These are phyloP conservation scores for Tursiops truncatus DNA, from an alignment of 2,113 vertebrate species.

Conservation along the genomic window DNA sequence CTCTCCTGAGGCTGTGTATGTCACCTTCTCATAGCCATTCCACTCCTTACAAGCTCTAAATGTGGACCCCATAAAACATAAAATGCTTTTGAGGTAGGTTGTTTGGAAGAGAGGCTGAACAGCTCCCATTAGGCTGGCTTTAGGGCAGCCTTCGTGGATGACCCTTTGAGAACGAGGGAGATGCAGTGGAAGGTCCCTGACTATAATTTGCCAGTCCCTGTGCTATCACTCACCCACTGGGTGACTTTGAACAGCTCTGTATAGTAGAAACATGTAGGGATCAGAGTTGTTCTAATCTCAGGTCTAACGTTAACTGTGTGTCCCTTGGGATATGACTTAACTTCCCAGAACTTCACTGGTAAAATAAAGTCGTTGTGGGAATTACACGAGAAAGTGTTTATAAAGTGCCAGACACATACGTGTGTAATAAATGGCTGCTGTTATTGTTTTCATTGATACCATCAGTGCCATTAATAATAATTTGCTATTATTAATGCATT, in stretches of 20 bases:
- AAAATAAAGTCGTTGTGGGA: neutral
- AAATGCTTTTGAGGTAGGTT: neutral
- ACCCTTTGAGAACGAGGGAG: neutral
- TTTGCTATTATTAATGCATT: neutral
- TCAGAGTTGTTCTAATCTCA: neutral
- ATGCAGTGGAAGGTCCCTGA: neutral
- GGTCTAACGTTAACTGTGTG: neutral
- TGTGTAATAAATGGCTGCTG: neutral
- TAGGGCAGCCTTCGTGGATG: neutral
- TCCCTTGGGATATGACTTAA: neutral
- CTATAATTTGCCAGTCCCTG: neutral
- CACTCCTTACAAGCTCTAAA: neutral
- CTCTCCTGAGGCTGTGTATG: neutral
- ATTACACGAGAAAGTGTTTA: neutral
- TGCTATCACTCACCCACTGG: fast-evolving
- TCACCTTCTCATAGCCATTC: neutral
- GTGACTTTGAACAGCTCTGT: neutral
- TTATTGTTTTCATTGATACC: neutral
- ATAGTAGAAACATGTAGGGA: neutral
- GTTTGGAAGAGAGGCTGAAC: neutral
- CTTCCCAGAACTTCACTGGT: neutral
- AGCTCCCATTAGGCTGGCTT: neutral
- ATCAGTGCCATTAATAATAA: neutral
- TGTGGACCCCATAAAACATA: neutral
- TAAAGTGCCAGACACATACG: neutral